Conservation (phyloP, 2,797 vertebrate species). For the Eurystomus glaucurus region DNA sequence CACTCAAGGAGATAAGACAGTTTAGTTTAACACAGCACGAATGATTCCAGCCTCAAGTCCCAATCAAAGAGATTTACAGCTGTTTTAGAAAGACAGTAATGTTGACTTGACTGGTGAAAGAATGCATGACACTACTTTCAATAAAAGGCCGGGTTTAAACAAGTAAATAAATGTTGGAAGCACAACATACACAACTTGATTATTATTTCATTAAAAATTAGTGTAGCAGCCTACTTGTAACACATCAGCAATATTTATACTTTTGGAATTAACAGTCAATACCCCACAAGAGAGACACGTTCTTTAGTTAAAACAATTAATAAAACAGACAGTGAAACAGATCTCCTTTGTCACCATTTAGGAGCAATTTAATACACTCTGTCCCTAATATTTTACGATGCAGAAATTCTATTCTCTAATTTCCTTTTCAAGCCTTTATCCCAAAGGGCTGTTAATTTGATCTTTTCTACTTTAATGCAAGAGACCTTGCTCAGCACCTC, state of each 20-base stretch:
- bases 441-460: slow-evolving; percentile 6
- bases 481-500: background rate
- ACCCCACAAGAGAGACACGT: slow-evolving; percentile 15
- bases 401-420: slow-evolving; percentile 47
- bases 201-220: slow-evolving; percentile 29
- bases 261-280: slow-evolving; percentile 50
- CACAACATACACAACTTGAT: background rate
- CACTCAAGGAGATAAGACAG: slow-evolving; percentile 81
- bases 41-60: slow-evolving; percentile 82
- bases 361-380: slow-evolving; percentile 54
- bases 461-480: background rate
- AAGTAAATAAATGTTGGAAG: slow-evolving; percentile 65
- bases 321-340: slow-evolving; percentile 78
- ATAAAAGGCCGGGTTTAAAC: slow-evolving; percentile 41
- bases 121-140: slow-evolving; percentile 61
- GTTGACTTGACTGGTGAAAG: slow-evolving; percentile 82
- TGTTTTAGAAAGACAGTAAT: slow-evolving; percentile 81
- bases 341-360: slow-evolving; percentile 76
- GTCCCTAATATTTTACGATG: slow-evolving; percentile 48
- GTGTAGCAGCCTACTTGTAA: background rate
- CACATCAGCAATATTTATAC: background rate
- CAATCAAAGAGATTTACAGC: slow-evolving; percentile 85
- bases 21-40: slow-evolving; percentile 83
- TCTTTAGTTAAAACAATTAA: slow-evolving; percentile 80
- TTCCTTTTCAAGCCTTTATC: slow-evolving; percentile 1